phyloP scores from a whole-genome alignment of 2,113 vertebrate species.

The Pachycephala philippinensis region DNA sequence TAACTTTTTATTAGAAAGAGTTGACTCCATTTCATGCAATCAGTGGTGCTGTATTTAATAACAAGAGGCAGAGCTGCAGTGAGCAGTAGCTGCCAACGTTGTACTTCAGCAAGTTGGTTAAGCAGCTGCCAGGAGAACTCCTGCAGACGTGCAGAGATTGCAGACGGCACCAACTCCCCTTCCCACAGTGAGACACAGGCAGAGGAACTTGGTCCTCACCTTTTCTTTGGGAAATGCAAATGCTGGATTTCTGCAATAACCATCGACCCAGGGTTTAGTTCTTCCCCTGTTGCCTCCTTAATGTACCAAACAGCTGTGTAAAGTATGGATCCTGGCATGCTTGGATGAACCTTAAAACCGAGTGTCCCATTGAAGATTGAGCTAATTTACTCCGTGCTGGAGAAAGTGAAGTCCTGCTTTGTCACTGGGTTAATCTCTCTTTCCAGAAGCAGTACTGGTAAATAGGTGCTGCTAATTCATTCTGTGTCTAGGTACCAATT shows the following conservation, averaged over 20 bases:
- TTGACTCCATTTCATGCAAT: background rate
- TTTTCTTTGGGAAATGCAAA: background rate
- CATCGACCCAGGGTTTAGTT: background rate
- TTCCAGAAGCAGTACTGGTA: background rate
- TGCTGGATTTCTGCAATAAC: background rate
- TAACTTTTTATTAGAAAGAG: background rate
- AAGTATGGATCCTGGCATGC: background rate
- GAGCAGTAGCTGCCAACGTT: background rate
- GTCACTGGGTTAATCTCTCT: background rate
- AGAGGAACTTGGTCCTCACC: background rate
- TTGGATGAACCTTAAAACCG: background rate
- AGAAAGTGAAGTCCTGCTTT: background rate
- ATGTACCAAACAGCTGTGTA: fast-evolving
- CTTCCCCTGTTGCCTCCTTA: background rate
- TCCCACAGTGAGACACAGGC: background rate
- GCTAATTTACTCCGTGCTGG: background rate
- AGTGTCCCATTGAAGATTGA: background rate
- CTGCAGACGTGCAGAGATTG: background rate
- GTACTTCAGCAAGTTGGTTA: background rate
- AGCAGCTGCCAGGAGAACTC: background rate
- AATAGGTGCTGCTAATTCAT: background rate
- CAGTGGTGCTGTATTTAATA: background rate
- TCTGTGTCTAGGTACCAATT: background rate
- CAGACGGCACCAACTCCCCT: background rate
- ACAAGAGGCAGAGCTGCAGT: background rate